A percentile compares a stretch with the other conserved stretches of the same genome.
Evolutionary conservation across 2,888 invertebrate genomes (phyloP).

Genomic region (Neocrepidodera transversa): DNA sequence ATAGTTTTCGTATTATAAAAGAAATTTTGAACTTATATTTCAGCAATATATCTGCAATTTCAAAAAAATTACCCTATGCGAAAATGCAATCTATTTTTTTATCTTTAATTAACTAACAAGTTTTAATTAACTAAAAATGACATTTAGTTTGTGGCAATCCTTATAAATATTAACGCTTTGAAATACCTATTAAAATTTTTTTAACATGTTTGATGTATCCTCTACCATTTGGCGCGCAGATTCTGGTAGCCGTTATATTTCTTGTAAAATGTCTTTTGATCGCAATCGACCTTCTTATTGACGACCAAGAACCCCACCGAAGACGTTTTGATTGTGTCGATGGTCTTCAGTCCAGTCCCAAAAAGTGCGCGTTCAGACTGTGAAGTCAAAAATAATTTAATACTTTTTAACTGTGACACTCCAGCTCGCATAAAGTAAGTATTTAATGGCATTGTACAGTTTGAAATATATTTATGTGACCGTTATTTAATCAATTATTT

Average conservation of each 20-base stretch:
- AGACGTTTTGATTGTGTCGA: constrained; percentile 28
- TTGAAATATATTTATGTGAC: too few relatives aligned
- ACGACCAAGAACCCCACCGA: constrained; percentile 43
- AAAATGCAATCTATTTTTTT: too few relatives aligned
- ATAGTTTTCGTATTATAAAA: too few relatives aligned
- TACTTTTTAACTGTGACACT: too few relatives aligned
- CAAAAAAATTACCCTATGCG: too few relatives aligned
- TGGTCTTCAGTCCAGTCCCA: constrained; percentile 36
- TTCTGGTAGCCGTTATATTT: neutral
- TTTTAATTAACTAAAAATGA: too few relatives aligned
- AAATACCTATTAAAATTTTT: too few relatives aligned
- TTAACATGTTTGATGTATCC: constrained; percentile 16
- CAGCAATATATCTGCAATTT: too few relatives aligned
- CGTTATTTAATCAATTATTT: neutral
- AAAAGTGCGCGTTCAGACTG: constrained; percentile 38
- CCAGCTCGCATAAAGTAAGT: constrained; percentile 33
- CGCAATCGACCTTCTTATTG: constrained; percentile 43
- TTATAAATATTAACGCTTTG: too few relatives aligned
- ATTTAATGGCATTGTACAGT: constrained; percentile 10
- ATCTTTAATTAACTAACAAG: too few relatives aligned
- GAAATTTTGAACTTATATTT: too few relatives aligned
- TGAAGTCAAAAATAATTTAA: constrained; percentile 33
- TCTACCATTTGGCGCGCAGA: neutral
- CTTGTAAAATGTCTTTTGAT: constrained; percentile 5
- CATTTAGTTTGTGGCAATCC: too few relatives aligned